Percentiles rank a stretch among this genome's conserved stretches.
Conservation (phyloP, 1,140 invertebrate genomes). For the Melanaphis sacchari region DNA sequence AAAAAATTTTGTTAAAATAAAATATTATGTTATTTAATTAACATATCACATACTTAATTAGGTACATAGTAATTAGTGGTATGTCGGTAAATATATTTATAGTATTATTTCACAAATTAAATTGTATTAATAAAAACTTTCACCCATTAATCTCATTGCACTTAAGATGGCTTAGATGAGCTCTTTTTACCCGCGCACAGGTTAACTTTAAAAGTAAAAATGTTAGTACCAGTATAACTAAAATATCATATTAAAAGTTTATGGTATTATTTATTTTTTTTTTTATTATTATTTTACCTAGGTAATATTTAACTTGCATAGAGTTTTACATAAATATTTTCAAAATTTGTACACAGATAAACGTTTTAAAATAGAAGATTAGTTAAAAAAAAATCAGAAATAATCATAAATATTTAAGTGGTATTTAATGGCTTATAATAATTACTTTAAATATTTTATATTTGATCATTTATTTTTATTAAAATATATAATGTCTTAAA, state of each 20-base stretch:
- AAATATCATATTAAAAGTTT: background rate
- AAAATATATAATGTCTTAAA: background rate
- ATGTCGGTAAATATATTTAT: background rate
- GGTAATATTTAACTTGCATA: background rate
- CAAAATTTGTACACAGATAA: background rate
- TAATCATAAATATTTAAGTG: background rate
- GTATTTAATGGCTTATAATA: background rate
- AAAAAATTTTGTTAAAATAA: background rate
- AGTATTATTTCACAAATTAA: no score
- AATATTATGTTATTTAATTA: background rate
- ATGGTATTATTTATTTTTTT: background rate
- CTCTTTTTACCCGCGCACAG: no score
- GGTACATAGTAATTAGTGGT: background rate
- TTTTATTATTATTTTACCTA: background rate
- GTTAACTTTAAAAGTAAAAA: background rate
- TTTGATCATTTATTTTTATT: background rate
- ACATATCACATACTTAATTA: background rate
- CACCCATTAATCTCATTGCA: no score
- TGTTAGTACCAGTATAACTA: background rate
- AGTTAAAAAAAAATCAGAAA: background rate
- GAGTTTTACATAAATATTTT: background rate
- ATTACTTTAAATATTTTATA: background rate
- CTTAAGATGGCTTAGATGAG: no score
- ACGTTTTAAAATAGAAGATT: background rate
- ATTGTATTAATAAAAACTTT: no score